phyloP scores from a whole-genome alignment of 2,797 vertebrate genomes.

The Nannoperca obscura region DNA sequence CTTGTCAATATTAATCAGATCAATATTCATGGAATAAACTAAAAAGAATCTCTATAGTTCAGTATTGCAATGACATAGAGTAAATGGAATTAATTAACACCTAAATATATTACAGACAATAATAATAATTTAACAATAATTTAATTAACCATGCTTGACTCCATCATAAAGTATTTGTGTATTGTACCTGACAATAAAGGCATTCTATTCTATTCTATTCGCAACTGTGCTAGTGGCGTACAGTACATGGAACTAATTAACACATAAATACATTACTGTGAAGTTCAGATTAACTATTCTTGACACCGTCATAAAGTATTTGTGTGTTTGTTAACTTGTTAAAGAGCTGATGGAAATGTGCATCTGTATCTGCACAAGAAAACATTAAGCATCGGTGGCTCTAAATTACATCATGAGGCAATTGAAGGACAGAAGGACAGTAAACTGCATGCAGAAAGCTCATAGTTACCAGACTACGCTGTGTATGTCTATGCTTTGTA shows the following conservation, averaged over 20 bases:
- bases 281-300: background rate
- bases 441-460: background rate
- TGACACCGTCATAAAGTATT: background rate
- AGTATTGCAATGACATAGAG: background rate
- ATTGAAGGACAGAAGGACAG: background rate
- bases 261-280: background rate
- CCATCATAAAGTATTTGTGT: too few species aligned
- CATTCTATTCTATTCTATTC: too few species aligned
- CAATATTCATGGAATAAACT: constrained; percentile 11
- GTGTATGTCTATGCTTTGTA: background rate
- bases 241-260: background rate
- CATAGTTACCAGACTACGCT: background rate
- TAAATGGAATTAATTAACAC: background rate
- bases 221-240: background rate
- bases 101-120: too few species aligned
- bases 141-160: background rate
- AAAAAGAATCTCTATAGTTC: constrained; percentile 1
- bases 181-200: too few species aligned
- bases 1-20: constrained; percentile 52
- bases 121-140: too few species aligned
- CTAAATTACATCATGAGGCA: background rate
- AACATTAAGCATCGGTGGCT: background rate
- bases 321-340: background rate
- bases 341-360: background rate
- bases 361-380: background rate